Conservation (phyloP, 2,797 vertebrate genomes). For the Sebastes oblongus region DNA sequence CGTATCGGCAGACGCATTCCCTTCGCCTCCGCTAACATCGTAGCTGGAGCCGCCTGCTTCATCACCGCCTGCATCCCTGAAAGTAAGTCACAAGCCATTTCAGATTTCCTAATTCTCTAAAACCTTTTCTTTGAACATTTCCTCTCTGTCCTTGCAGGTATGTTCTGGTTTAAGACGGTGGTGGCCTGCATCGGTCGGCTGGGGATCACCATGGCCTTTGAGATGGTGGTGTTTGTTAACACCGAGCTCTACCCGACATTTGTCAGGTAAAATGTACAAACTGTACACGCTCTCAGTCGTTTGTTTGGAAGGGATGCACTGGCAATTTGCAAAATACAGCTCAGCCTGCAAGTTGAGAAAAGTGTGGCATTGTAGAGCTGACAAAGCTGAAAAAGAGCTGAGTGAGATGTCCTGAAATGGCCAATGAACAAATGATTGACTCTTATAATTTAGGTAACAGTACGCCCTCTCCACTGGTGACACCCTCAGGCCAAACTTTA, state of each 20-base stretch:
- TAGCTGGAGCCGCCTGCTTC: conserved; percentile 88
- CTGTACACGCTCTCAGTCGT: too few relatives aligned
- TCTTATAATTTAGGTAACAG: rapidly evolving
- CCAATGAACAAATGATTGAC: too few relatives aligned
- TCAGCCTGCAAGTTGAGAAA: too few relatives aligned
- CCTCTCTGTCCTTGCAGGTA: conserved; percentile 71
- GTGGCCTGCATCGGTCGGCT: conserved; percentile 91
- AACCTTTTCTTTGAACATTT: not conserved
- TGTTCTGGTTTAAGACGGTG: conserved; percentile 88
- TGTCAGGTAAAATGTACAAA: conserved; percentile 76
- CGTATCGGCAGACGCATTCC: conserved; percentile 91
- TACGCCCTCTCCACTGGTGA: not conserved
- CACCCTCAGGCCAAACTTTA: not conserved
- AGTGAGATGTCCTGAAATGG: too few relatives aligned
- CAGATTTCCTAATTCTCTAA: not conserved
- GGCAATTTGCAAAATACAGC: not conserved
- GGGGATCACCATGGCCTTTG: conserved; percentile 94
- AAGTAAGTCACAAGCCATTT: conserved; percentile 73
- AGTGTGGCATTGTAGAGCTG: too few relatives aligned
- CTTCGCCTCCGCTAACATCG: conserved; percentile 86
- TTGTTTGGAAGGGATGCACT: not conserved
- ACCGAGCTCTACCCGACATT: conserved; percentile 90
- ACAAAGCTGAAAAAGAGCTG: too few relatives aligned
- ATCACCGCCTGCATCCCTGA: conserved; percentile 90
- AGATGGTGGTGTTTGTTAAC: conserved; percentile 89